Evolutionary conservation across 2,113 vertebrate genomes (phyloP).

Genomic region (Gracilinanus agilis): DNA sequence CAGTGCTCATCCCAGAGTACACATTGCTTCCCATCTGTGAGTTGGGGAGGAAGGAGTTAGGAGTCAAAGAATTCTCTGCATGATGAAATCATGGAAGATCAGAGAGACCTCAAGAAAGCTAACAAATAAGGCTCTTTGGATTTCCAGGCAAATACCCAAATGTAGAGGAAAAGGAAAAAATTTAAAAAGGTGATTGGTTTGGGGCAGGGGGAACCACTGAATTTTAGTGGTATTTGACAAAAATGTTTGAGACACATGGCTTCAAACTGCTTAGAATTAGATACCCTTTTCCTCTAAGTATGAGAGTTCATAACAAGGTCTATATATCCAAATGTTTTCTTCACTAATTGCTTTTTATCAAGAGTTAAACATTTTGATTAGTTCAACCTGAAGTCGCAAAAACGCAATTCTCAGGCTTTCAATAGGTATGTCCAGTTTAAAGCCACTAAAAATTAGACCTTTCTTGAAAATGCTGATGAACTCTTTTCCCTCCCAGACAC

Average conservation of each 20-base stretch:
- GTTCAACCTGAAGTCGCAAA: constrained; percentile 28
- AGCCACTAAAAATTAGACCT: constrained; percentile 21
- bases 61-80: not conserved
- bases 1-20: not conserved
- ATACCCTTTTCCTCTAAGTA: not conserved
- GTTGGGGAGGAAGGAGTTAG: not conserved
- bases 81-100: too few relatives aligned
- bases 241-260: not conserved
- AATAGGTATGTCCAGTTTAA: constrained; percentile 50
- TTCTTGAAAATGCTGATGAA: constrained; percentile 57
- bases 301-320: not conserved
- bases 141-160: not conserved
- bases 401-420: constrained; percentile 2
- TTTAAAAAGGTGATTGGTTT: not conserved
- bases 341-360: constrained; percentile 5
- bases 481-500: constrained; percentile 42
- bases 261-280: not conserved
- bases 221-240: not conserved
- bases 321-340: not conserved
- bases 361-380: constrained; percentile 19
- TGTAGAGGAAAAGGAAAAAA: not conserved
- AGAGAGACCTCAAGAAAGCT: not conserved
- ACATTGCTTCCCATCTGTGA: too few relatives aligned
- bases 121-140: not conserved
- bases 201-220: not conserved